Evolutionary conservation across 2,888 invertebrate species (phyloP).

Genomic region (Argyresthia albistria): DNA sequence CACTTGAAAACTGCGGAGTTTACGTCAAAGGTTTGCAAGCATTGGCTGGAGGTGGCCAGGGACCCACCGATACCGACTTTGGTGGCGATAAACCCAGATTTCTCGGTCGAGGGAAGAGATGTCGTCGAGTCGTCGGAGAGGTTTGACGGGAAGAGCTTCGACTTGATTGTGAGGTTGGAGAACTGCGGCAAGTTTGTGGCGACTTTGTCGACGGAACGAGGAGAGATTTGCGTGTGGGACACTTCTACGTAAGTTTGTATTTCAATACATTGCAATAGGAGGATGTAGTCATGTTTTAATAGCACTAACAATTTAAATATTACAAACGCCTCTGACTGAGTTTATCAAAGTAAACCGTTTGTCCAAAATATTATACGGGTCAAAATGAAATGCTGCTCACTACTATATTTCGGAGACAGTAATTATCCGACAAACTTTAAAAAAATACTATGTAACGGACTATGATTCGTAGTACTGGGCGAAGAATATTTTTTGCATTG

Average conservation of each 20-base stretch:
- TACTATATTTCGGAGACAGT: too few species aligned
- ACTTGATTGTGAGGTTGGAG: conserved; percentile 75
- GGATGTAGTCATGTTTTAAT: too few species aligned
- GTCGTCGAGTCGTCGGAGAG: conserved; percentile 33
- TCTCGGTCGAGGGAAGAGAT: conserved; percentile 39
- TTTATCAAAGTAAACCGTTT: too few species aligned
- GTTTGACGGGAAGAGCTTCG: conserved; percentile 65
- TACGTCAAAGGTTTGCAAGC: conserved; percentile 44
- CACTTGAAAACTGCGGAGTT: conserved; percentile 43
- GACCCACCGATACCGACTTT: conserved; percentile 75
- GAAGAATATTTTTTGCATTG: too few species aligned
- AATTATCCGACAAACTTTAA: too few species aligned
- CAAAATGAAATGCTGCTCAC: too few species aligned
- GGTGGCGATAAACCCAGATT: conserved; percentile 66
- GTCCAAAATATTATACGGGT: too few species aligned
- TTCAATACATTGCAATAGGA: too few species aligned
- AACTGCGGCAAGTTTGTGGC: conserved; percentile 81
- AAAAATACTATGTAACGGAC: too few species aligned
- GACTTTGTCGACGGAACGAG: conserved; percentile 80
- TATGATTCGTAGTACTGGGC: too few species aligned
- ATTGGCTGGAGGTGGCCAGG: conserved; percentile 55
- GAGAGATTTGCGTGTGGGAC: conserved; percentile 89
- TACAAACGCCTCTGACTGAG: too few species aligned
- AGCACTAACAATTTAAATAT: too few species aligned
- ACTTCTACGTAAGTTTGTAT: conserved; percentile 53